Evolutionary conservation across 2,888 invertebrate genomes (phyloP).

Genomic region (Aleiodes testaceus): DNA sequence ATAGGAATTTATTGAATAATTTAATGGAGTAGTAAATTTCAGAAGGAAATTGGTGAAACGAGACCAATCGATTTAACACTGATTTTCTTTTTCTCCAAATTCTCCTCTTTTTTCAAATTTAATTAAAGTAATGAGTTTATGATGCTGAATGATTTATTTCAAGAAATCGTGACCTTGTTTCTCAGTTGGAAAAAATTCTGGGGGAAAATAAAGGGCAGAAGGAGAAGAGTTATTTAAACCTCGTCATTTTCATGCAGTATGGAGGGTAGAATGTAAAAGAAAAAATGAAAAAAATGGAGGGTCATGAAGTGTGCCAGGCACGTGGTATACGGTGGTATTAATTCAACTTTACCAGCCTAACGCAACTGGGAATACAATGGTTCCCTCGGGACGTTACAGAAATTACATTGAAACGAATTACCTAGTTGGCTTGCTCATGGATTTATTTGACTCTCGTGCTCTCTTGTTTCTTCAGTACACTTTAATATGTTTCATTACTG

Average conservation of each 20-base stretch:
- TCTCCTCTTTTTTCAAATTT: background rate
- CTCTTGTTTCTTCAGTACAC: slow-evolving; percentile 21
- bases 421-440: slow-evolving; percentile 30
- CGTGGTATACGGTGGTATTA: slow-evolving; percentile 55
- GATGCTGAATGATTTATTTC: slow-evolving; percentile 48
- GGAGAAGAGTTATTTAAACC: slow-evolving; percentile 51
- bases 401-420: slow-evolving; percentile 41
- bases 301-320: slow-evolving; percentile 29
- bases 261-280: background rate
- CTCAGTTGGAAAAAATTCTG: background rate
- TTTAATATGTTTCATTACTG: slow-evolving; percentile 5
- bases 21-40: no score
- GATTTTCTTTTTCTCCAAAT: no score
- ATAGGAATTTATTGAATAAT: no score
- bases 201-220: slow-evolving; percentile 9
- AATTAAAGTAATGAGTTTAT: background rate
- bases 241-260: slow-evolving; percentile 30
- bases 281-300: slow-evolving; percentile 31
- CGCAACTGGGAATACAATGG: slow-evolving; percentile 34
- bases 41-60: no score
- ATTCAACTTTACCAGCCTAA: slow-evolving; percentile 62
- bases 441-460: slow-evolving; percentile 26
- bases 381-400: slow-evolving; percentile 23
- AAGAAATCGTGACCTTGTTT: slow-evolving; percentile 42
- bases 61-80: no score